Conservation (phyloP, 2,797 vertebrate species). For the Delichon dasypus region DNA sequence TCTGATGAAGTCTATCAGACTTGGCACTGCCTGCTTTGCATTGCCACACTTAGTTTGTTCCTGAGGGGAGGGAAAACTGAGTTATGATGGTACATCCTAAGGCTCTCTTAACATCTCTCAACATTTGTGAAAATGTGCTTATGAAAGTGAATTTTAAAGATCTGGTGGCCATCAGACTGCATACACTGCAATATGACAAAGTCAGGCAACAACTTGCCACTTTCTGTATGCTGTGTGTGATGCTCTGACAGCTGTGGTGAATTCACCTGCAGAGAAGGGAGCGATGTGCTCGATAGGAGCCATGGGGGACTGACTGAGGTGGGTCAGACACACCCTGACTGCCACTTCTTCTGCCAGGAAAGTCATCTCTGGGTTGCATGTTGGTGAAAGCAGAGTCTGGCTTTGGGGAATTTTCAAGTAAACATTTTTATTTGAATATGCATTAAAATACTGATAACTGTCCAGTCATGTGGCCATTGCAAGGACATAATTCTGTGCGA, state of each 20-base stretch:
- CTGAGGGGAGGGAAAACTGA: not conserved
- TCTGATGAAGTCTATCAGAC: not conserved
- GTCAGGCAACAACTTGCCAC: not conserved
- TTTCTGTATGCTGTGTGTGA: not conserved
- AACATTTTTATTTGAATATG: not conserved
- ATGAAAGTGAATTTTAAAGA: not conserved
- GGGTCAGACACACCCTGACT: fast-evolving
- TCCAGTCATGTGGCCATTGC: fast-evolving
- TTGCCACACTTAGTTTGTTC: not conserved
- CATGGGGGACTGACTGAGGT: fast-evolving
- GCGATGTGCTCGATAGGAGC: fast-evolving
- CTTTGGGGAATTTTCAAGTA: not conserved
- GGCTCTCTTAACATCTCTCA: not conserved
- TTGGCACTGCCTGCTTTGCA: not conserved
- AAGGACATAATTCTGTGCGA: not conserved
- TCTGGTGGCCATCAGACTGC: not conserved
- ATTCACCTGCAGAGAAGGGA: not conserved
- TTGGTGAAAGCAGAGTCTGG: not conserved
- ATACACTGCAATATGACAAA: not conserved
- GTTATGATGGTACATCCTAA: not conserved
- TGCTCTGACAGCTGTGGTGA: not conserved
- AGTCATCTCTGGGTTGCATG: not conserved
- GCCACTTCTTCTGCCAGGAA: not conserved
- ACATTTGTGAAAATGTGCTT: not conserved
- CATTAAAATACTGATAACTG: not conserved